phyloP scores from a whole-genome alignment of 1,140 invertebrate genomes.

The Nautilus pompilius region DNA sequence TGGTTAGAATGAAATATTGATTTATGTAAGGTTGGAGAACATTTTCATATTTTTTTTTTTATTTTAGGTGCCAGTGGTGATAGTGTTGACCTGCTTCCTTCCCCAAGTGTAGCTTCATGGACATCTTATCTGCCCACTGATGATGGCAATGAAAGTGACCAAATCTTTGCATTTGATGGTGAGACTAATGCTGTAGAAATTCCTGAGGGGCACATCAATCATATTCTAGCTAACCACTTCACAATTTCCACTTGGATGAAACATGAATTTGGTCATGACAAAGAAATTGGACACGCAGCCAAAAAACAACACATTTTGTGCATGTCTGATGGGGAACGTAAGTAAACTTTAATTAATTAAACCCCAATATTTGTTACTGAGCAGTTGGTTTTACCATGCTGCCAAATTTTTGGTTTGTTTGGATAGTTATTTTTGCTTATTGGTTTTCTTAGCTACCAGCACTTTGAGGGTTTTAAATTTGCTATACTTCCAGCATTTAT shows the following conservation, averaged over 20 bases:
- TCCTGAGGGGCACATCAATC: conserved; percentile 49
- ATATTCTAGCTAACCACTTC: conserved; percentile 76
- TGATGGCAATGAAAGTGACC: conserved; percentile 83
- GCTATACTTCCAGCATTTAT: no score
- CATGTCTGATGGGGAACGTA: conserved; percentile 93
- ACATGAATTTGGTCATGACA: conserved; percentile 63
- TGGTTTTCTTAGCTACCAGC: background rate
- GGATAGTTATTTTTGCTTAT: background rate
- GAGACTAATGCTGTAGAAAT: conserved; percentile 76
- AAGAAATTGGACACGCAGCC: conserved; percentile 55
- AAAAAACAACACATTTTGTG: conserved; percentile 93
- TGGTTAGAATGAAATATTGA: no score
- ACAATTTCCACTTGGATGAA: conserved; percentile 91
- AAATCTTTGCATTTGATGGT: conserved; percentile 93
- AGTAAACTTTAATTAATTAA: conserved; percentile 53
- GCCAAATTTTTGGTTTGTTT: background rate
- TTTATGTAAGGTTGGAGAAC: no score
- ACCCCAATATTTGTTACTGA: background rate
- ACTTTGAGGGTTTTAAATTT: background rate
- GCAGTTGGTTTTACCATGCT: background rate
- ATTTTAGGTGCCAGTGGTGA: conserved; percentile 65
- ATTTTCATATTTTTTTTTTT: background rate
- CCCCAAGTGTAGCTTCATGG: conserved; percentile 73
- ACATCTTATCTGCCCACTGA: conserved; percentile 83
- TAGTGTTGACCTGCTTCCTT: conserved; percentile 81